Base-by-base conservation (phyloP, 2,797 vertebrate species). In the Premnoplex brunnescens region DNA sequence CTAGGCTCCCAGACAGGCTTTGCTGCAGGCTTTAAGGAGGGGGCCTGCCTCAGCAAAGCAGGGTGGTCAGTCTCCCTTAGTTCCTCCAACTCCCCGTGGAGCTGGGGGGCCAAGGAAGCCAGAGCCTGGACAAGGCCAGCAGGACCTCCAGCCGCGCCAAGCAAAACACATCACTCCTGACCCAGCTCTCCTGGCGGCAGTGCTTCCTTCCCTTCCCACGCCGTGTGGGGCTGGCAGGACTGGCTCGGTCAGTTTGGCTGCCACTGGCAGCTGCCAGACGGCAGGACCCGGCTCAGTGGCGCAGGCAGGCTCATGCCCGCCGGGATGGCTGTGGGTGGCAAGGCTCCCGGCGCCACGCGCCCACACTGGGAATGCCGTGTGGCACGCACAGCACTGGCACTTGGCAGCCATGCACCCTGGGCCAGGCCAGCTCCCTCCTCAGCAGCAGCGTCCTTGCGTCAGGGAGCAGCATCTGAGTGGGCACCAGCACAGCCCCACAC, bases 361-460 rank as follows among this genome's bases (percentile, higher is more conserved):
- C 86, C 76, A 93, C 14, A 0, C 7, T 1, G 12, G 54, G 78
- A 87, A 96, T 10, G 27, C 62, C 0, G 12, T 7, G 30, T 0
- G 2, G 54, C 79, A 74, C 0, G 1, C 66, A 83, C n/a, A 14
- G 14, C 0, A 3, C 74, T 62, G 74, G 56, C 81, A 48, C 77
- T 59, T 0, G 3, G n/a, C 14, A 76, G 72, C 66, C 18, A 3
- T 1, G 28, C 49, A 39, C 16, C 0, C 0, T 4, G 20, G 64
- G 48, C 16, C 43, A 12, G 41, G 30, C 49, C 2, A 7, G 24
- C 39, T 63, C 55, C 52, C 12, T 2, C 3, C 3, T 7, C 58
- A 74, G 44, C 48, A 74, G 43, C 16, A 36, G 41, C 0, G 0
- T 48, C 58, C 77, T 41, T 36, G 49, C 15, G 56, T 6, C 18